Percentiles rank a stretch among this genome's conserved stretches.
These are phyloP conservation scores for Cylloceria caligata DNA, from an alignment of 2,888 invertebrate genomes.

Conservation along the genomic window DNA sequence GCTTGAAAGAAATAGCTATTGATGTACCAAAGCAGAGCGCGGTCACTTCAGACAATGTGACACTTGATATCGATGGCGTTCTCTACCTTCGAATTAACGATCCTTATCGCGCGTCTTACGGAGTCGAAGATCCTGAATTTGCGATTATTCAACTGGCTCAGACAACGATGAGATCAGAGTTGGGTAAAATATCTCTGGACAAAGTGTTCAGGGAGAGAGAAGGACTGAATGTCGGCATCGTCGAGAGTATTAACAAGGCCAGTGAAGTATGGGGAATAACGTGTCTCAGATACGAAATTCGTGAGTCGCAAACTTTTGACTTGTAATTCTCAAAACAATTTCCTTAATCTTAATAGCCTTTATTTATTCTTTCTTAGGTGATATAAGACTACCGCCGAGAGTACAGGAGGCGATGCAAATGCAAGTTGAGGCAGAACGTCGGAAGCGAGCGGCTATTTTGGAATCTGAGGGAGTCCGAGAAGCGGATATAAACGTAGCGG, in stretches of 20 bases:
- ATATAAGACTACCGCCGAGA: slow-evolving; percentile 94
- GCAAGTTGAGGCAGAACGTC: slow-evolving; percentile 99
- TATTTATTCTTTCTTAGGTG: slow-evolving; percentile 86
- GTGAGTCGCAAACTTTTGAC: slow-evolving; percentile 86
- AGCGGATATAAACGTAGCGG: slow-evolving; percentile 98
- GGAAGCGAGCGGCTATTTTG: slow-evolving; percentile 97
- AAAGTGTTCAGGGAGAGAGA: slow-evolving; percentile 99
- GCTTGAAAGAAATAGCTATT: slow-evolving; percentile 99
- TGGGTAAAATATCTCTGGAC: slow-evolving; percentile 98
- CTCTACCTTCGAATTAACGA: slow-evolving; percentile 97
- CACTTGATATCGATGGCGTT: slow-evolving; percentile 98
- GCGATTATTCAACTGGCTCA: slow-evolving; percentile 99
- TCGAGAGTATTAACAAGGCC: slow-evolving; percentile 98
- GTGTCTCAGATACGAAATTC: slow-evolving; percentile 97
- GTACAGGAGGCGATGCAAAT: slow-evolving; percentile 99
- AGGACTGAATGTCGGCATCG: slow-evolving; percentile 96
- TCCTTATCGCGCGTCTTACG: slow-evolving; percentile 97
- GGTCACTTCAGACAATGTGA: slow-evolving; percentile 99
- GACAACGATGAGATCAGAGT: slow-evolving; percentile 99
- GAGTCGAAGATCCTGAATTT: slow-evolving; percentile 99
- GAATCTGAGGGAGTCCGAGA: slow-evolving; percentile 98
- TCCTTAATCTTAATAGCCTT: background rate
- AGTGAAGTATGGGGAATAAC: slow-evolving; percentile 99
- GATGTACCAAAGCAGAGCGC: slow-evolving; percentile 99
- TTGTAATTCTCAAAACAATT: no score